Conservation (phyloP, 1,140 invertebrate genomes). For the Calephelis virginiensis region DNA sequence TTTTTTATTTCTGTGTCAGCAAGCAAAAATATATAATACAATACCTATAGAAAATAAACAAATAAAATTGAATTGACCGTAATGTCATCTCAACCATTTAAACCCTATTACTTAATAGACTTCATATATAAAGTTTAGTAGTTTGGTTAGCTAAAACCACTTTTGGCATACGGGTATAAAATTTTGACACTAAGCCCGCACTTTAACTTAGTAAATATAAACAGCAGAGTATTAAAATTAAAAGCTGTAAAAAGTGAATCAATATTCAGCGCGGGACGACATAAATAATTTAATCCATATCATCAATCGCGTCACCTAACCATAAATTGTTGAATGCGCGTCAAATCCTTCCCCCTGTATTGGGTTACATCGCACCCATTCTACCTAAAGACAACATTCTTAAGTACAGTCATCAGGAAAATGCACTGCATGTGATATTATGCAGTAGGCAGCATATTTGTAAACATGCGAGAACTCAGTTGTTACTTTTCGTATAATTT, state of each 20-base stretch:
- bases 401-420: slow-evolving; percentile 6
- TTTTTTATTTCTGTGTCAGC: too few relatives aligned
- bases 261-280: slow-evolving; percentile 32
- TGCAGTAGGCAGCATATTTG: not conserved
- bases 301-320: slow-evolving; percentile 61
- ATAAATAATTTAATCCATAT: slow-evolving; percentile 67
- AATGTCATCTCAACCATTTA: too few relatives aligned
- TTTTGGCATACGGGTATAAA: too few relatives aligned
- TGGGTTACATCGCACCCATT: slow-evolving; percentile 52
- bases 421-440: not conserved
- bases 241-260: slow-evolving; percentile 10
- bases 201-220: not conserved
- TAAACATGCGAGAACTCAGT: not conserved
- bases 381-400: slow-evolving; percentile 33
- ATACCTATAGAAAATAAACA: too few relatives aligned
- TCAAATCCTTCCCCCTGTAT: slow-evolving; percentile 52
- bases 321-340: slow-evolving; percentile 59
- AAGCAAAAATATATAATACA: too few relatives aligned
- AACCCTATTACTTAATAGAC: too few relatives aligned
- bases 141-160: too few relatives aligned
- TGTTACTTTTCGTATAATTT: too few relatives aligned
- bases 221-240: slow-evolving; percentile 9
- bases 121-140: too few relatives aligned
- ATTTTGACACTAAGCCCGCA: not conserved
- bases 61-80: too few relatives aligned